Evolutionary conservation across 2,888 invertebrate species (phyloP), one percentile per base, ranked within the genome.

Genomic region (Heliconius charithonia): DNA sequence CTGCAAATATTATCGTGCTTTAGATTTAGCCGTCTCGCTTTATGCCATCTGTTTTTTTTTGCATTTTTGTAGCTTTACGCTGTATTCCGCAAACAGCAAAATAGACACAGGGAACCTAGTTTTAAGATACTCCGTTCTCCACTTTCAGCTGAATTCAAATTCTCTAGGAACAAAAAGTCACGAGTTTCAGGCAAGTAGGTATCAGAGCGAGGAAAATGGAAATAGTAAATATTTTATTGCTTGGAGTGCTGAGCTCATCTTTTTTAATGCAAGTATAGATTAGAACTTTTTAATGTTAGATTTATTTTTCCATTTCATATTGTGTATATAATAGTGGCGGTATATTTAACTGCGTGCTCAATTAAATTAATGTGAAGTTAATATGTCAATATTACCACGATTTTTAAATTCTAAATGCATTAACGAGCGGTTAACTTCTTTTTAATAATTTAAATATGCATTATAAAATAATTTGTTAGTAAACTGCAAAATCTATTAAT

Each of bases 1-100:
- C 59, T 78, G 65, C 75, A 56, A 75, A 66, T 75, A 72, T 72
- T 72, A 41, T 76, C 27, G 25, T 59, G 16, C 19, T 59, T 76
- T 69, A 4, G 37, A 63, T 37, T 56, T 72, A 59, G 25, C 32
- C 56, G 13, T 59, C 32, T 37, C 72, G 37, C n/a, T 32, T 59
- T 37, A 25, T 32, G 32, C 9, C 1, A 9, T 72, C 32, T 3
- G 59, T 22, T 27, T 56, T 22, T 4, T 45, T 16, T 45, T 37
- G 37, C 10, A 10, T 37, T 45, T 45, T 16, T 19, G 6, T 19
- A 51, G 6, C 45, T 51, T 51, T 19, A 19, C 19, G 19, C 45
- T 51, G 19, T 19, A 51, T 19, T 0, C 6, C 2, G 45, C 45
- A 19, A 19, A 0, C 6, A 19, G 45, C 16, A 51, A 0, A 3